Conservation (phyloP, 2,888 invertebrate species). For the Eudasyphora cyanicolor region DNA sequence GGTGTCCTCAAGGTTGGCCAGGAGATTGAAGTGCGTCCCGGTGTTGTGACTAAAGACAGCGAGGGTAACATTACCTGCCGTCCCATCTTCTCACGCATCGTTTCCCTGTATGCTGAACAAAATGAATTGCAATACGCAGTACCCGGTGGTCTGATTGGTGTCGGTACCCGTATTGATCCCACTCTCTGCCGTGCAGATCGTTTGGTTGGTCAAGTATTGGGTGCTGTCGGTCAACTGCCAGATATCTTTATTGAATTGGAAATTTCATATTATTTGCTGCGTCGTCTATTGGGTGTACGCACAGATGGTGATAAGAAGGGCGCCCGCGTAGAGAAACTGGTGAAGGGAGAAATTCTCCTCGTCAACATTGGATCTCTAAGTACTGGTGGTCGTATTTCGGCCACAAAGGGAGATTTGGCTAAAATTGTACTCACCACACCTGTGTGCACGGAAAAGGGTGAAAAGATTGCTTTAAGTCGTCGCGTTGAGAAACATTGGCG, state of each 20-base stretch:
- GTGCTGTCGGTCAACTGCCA: constrained; percentile 97
- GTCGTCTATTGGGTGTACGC: constrained; percentile 97
- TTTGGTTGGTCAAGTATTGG: constrained; percentile 97
- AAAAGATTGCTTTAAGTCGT: constrained; percentile 99
- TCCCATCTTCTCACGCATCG: constrained; percentile 97
- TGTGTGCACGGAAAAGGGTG: constrained; percentile 98
- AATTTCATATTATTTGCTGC: constrained; percentile 97
- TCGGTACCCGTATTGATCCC: constrained; percentile 99
- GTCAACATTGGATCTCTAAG: constrained; percentile 99
- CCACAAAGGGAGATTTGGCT: constrained; percentile 97
- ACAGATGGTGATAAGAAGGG: constrained; percentile 99
- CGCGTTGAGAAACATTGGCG: constrained; percentile 99
- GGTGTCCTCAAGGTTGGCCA: constrained; percentile 98
- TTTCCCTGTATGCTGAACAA: constrained; percentile 98
- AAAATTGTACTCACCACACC: constrained; percentile 98
- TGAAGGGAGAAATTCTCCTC: constrained; percentile 94
- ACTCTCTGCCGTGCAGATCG: constrained; percentile 99
- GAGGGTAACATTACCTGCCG: constrained; percentile 97
- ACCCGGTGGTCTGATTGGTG: constrained; percentile 99
- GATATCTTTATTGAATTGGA: constrained; percentile 99
- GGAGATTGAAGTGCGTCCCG: constrained; percentile 98
- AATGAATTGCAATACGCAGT: constrained; percentile 99
- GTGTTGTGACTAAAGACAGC: constrained; percentile 97
- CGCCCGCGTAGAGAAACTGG: constrained; percentile 96
- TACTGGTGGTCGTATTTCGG: constrained; percentile 97